phyloP scores from a whole-genome alignment of 2,797 vertebrate genomes.

The Acanthornis magna region DNA sequence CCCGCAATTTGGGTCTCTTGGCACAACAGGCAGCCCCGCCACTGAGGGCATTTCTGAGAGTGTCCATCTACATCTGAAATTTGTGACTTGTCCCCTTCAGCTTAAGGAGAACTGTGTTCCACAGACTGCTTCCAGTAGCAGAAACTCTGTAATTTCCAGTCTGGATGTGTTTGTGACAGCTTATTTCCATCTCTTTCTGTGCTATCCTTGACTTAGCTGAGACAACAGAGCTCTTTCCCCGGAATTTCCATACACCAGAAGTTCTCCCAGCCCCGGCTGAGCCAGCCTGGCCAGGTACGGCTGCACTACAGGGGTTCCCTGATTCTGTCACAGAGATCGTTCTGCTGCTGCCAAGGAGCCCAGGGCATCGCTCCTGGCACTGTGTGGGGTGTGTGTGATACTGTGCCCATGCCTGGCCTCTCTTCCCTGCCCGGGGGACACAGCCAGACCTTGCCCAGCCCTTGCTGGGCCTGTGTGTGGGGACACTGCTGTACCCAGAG shows the following conservation, averaged over 20 bases:
- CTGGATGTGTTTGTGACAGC: neutral
- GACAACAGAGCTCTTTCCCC: neutral
- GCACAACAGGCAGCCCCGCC: neutral
- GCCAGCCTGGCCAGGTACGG: neutral
- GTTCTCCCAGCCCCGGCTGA: neutral
- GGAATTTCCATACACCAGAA: rapidly evolving
- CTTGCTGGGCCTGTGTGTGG: rapidly evolving
- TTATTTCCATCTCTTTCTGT: neutral
- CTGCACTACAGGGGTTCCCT: neutral
- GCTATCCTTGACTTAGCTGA: neutral
- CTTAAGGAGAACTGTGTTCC: neutral
- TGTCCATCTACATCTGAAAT: neutral
- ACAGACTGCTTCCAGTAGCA: neutral
- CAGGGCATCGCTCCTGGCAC: neutral
- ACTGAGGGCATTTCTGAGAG: neutral
- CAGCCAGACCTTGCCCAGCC: neutral
- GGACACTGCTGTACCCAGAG: neutral
- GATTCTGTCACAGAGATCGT: neutral
- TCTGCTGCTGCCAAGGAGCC: neutral
- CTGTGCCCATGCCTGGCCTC: neutral
- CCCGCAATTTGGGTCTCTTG: rapidly evolving
- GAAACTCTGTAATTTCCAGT: neutral
- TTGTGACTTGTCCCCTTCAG: neutral
- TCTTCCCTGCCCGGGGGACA: neutral
- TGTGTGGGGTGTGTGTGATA: rapidly evolving